These are phyloP conservation scores for Drosophila seguyi DNA, from an alignment of 1,140 invertebrate genomes.

Conservation along the genomic window DNA sequence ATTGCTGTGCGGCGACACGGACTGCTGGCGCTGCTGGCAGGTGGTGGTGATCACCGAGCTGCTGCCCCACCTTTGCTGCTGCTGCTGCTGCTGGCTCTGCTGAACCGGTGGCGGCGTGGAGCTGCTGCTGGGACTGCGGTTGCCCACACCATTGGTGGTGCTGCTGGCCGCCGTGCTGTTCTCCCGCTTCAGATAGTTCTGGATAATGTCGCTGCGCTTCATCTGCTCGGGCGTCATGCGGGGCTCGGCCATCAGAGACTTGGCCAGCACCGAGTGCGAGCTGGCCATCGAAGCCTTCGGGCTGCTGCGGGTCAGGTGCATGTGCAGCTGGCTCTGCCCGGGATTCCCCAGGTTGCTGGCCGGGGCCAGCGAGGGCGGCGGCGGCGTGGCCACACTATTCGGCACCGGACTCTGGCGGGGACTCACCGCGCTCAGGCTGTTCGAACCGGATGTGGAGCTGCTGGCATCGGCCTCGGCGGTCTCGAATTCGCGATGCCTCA, in stretches of 20 bases:
- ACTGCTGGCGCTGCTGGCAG: slow-evolving; percentile 84
- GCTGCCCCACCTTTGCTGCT: slow-evolving; percentile 50
- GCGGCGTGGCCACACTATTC: slow-evolving; percentile 83
- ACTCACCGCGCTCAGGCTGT: slow-evolving; percentile 65
- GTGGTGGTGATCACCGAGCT: slow-evolving; percentile 86
- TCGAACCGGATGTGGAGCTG: slow-evolving; percentile 55
- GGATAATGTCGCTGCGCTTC: slow-evolving; percentile 94
- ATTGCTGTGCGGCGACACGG: slow-evolving; percentile 70
- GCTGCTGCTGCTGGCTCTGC: slow-evolving; percentile 26
- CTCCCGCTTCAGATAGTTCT: slow-evolving; percentile 94
- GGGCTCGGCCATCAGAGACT: slow-evolving; percentile 94
- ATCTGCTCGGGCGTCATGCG: slow-evolving; percentile 95
- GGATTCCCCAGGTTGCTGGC: slow-evolving; percentile 39
- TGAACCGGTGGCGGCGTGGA: slow-evolving; percentile 50
- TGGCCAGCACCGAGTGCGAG: slow-evolving; percentile 94
- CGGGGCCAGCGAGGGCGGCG: slow-evolving; percentile 49
- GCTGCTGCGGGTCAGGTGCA: slow-evolving; percentile 85
- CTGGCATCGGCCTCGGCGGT: slow-evolving; percentile 88
- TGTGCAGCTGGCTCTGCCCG: slow-evolving; percentile 86
- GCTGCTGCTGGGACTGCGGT: slow-evolving; percentile 71
- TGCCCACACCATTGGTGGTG: slow-evolving; percentile 55
- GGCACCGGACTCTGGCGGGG: slow-evolving; percentile 65
- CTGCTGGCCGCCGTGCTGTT: slow-evolving; percentile 71
- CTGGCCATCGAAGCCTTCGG: slow-evolving; percentile 88
- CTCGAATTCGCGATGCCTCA: slow-evolving; percentile 91